phyloP scores from a whole-genome alignment of 1,140 invertebrate genomes.

The Drosophila virilis region DNA sequence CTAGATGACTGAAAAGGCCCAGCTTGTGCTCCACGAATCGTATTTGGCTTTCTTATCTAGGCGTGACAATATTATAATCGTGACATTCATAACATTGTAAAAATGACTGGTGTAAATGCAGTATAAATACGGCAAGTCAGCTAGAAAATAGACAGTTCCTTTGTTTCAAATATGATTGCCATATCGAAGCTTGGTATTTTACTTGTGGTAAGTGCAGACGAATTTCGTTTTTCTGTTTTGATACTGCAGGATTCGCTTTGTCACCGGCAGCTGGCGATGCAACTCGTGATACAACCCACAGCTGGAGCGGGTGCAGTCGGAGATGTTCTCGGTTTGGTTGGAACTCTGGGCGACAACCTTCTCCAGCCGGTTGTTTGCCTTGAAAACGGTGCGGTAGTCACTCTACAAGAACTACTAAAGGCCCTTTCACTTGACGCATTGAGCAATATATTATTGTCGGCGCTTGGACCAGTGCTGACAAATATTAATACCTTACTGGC shows the following conservation, averaged over 20 bases:
- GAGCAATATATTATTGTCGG: too few relatives aligned
- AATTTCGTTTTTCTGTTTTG: background rate
- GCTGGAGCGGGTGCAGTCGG: background rate
- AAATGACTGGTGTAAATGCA: background rate
- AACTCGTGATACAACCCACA: background rate
- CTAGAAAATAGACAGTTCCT: background rate
- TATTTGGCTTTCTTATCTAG: background rate
- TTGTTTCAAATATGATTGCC: conserved; percentile 6
- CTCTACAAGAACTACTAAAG: background rate
- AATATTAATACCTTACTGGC: background rate
- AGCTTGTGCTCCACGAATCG: background rate
- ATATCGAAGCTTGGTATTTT: background rate
- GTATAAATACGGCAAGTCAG: conserved; percentile 16
- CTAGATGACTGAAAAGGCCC: background rate
- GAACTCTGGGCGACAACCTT: background rate
- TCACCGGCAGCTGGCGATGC: background rate
- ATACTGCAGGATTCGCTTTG: background rate
- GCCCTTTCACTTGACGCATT: background rate
- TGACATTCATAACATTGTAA: background rate
- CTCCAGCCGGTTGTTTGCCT: background rate
- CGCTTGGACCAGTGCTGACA: background rate
- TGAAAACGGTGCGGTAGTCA: background rate
- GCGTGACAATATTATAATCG: conserved; percentile 1
- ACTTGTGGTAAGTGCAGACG: conserved; percentile 1
- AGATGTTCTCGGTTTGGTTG: background rate